Percentiles rank a stretch among this genome's conserved stretches.
Conservation (phyloP, 1,140 invertebrate species). For the Euura saliciscinereae region DNA sequence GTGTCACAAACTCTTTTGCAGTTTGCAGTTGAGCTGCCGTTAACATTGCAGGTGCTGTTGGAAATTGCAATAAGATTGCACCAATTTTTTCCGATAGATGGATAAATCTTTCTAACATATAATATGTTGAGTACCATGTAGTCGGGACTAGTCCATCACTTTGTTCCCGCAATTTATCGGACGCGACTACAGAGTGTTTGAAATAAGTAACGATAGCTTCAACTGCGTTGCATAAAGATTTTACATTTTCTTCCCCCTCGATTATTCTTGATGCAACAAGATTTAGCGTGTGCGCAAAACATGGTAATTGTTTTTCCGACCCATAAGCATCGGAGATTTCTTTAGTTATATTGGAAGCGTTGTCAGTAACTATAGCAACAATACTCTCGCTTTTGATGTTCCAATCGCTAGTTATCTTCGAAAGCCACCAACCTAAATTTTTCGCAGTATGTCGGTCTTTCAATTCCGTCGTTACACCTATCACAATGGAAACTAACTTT, state of each 20-base stretch:
- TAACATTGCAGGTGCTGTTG: constrained; percentile 11
- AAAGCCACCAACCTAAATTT: constrained; percentile 32
- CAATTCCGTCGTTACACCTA: constrained; percentile 30
- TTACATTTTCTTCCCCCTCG: neutral
- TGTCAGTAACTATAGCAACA: constrained; percentile 38
- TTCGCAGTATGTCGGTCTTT: constrained; percentile 29
- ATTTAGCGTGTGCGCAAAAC: constrained; percentile 43
- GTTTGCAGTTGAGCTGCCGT: constrained; percentile 27
- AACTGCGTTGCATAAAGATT: constrained; percentile 17
- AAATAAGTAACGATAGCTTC: constrained; percentile 25
- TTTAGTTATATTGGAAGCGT: constrained; percentile 38
- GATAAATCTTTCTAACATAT: constrained; percentile 29
- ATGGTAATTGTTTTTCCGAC: constrained; percentile 32
- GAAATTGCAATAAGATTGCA: neutral
- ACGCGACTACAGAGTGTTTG: constrained; percentile 17
- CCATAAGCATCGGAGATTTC: constrained; percentile 28
- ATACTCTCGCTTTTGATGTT: constrained; percentile 40
- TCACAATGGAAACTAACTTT: constrained; percentile 24
- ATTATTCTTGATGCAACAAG: constrained; percentile 25
- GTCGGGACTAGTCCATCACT: constrained; percentile 18
- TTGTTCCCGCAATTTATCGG: constrained; percentile 13
- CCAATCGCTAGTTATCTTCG: constrained; percentile 38
- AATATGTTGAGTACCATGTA: constrained; percentile 28
- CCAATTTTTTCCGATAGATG: constrained; percentile 11
- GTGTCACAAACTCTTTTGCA: constrained; percentile 19